Base-by-base conservation (phyloP, 2,113 vertebrate genomes). In the Suncus etruscus region DNA sequence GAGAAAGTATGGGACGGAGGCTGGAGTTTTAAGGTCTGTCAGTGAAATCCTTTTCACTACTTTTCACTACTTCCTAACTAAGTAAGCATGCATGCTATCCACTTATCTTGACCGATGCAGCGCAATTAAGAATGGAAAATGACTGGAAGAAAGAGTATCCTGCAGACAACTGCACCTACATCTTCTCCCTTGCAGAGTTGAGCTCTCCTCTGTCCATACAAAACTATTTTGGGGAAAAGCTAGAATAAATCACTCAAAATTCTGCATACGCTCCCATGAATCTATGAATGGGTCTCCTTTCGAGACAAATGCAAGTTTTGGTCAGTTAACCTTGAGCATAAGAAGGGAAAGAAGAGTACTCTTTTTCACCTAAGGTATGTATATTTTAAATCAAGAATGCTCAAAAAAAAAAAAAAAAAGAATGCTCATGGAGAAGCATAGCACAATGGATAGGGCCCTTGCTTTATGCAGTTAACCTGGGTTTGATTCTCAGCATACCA, bases 21-120 rank as follows among this genome's bases (percentile, higher is more conserved):
- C 6, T 7, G 18, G 39, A 51, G 69, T 70, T 27, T 76, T 4
- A 32, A n/a, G 22, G 51, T 78, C 14, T 77, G 14, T n/a, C 63
- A 39, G 20, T 18, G 15, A 93, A 91, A 82, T 72, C 8, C 5
- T 92, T 74, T 91, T 90, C 50, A 87, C 22, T 80, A 51, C 5
- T 92, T 74, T 91, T 90, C 50, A 87, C 22, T 80, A 51, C 27
- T 82, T 79, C 58, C 61, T 76, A 11, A n/a, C 27, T 66, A 74
- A 91, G 32, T 66, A 74, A 91, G 32, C 16, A 45, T 27, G 15
- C 1, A 51, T 20, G 47, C 50, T 45, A 20, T 47, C 6, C 24
- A 51, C 50, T 5, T 27, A n/a, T n/a, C 47, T 65, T 31, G 48
- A 86, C 10, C 29, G 63, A 66, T 3, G 39, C 0, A 51, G 4